phyloP scores from a whole-genome alignment of 2,888 invertebrate species.

The Ramazzottius varieornatus region DNA sequence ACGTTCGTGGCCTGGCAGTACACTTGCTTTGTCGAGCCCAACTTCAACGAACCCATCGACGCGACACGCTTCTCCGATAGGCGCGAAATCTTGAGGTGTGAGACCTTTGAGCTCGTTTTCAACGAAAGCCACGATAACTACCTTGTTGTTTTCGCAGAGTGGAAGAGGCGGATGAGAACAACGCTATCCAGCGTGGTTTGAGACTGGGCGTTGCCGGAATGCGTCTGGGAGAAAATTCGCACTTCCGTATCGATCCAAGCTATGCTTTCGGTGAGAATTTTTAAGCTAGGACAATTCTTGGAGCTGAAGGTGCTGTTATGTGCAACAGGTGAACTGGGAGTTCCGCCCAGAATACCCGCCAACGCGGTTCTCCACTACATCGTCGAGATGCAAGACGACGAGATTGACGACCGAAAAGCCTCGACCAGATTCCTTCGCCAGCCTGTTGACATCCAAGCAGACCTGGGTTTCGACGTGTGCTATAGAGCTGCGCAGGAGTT shows the following conservation, averaged over 20 bases:
- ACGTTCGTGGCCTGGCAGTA: neutral
- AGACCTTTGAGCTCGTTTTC: too few relatives aligned
- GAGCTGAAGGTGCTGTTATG: neutral
- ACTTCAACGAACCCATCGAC: neutral
- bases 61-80: neutral
- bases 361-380: neutral
- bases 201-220: neutral
- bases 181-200: neutral
- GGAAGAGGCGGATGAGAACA: neutral
- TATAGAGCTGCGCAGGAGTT: neutral
- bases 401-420: neutral
- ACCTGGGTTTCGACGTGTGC: neutral
- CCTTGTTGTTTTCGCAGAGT: neutral
- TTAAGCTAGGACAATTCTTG: neutral
- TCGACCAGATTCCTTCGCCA: neutral
- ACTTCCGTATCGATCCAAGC: neutral
- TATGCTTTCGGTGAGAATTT: constrained; percentile 1
- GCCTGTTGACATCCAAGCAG: neutral
- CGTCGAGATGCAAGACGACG: neutral
- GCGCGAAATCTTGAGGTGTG: neutral
- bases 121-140: too few relatives aligned
- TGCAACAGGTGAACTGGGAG: neutral
- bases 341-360: neutral
- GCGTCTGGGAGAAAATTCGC: neutral
- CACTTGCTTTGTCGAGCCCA: neutral